Conservation (phyloP, 2,113 vertebrate species). For the Ranitomeya variabilis region DNA sequence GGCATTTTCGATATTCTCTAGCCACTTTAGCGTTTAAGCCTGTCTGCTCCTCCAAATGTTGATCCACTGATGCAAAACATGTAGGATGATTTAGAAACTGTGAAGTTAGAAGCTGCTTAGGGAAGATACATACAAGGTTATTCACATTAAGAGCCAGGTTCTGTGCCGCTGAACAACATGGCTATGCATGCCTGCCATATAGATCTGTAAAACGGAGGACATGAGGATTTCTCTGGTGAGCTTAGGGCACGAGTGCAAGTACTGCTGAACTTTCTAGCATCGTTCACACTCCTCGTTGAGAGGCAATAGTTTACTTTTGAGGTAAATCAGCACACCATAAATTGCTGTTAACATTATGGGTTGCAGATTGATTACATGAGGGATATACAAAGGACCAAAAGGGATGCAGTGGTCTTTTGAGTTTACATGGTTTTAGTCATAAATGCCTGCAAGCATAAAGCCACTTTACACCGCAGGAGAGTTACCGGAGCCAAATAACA, state of each 20-base stretch:
- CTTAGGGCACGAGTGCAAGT: not conserved
- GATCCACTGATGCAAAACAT: conserved; percentile 23
- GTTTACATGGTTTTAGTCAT: conserved; percentile 27
- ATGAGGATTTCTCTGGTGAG: not conserved
- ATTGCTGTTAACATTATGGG: not conserved
- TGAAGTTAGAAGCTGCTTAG: conserved; percentile 19
- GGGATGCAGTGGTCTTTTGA: not conserved
- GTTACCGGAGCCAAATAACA: conserved; percentile 5
- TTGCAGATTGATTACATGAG: not conserved
- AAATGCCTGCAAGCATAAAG: conserved; percentile 4
- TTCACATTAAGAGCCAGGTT: conserved; percentile 8
- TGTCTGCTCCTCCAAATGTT: conserved; percentile 14
- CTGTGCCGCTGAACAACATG: conserved; percentile 66
- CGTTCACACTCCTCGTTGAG: conserved; percentile 2
- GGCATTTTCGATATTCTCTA: conserved; percentile 89
- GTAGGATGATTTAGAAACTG: conserved; percentile 36
- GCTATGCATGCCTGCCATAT: conserved; percentile 78
- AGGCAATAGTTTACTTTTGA: not conserved
- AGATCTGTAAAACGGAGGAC: conserved; percentile 51
- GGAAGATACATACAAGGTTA: conserved; percentile 62
- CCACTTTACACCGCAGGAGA: not conserved
- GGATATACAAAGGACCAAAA: not conserved
- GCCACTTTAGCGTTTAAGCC: conserved; percentile 43
- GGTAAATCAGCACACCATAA: not conserved
- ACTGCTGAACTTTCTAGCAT: conserved; percentile 3